Conservation (phyloP, 2,797 vertebrate species). For the Squalus acanthias region DNA sequence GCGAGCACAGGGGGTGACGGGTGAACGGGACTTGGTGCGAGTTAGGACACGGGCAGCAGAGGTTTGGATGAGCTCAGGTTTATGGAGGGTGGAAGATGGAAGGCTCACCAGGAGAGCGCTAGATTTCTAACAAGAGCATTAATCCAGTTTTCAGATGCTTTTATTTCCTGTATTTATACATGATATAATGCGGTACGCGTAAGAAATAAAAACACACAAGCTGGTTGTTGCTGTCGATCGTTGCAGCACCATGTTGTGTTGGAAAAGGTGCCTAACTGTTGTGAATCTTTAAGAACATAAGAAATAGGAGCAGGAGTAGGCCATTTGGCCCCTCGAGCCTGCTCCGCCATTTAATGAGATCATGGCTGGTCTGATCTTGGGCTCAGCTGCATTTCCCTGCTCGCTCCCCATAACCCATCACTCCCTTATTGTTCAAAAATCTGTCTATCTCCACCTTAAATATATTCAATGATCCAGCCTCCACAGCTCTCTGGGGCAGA, state of each 20-base stretch:
- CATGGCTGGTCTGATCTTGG: too few relatives aligned
- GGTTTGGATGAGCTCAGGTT: neutral
- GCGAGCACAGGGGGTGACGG: too few relatives aligned
- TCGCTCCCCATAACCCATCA: too few relatives aligned
- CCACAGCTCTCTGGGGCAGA: too few relatives aligned
- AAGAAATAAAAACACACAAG: neutral
- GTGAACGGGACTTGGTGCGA: too few relatives aligned
- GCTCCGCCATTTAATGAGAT: too few relatives aligned
- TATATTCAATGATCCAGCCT: too few relatives aligned
- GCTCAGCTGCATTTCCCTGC: too few relatives aligned
- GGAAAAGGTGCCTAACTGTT: slow-evolving; percentile 43
- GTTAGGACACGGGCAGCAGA: neutral
- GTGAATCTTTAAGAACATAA: slow-evolving; percentile 46
- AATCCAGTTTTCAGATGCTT: neutral
- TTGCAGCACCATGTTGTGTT: neutral
- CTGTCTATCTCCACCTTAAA: too few relatives aligned
- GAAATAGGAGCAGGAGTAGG: too few relatives aligned
- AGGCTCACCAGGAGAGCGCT: neutral
- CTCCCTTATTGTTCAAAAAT: too few relatives aligned
- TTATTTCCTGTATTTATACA: neutral
- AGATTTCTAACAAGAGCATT: neutral
- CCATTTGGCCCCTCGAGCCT: too few relatives aligned
- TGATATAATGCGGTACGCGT: neutral
- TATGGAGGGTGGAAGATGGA: neutral
- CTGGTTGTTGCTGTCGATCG: neutral